Conservation (phyloP, 2,797 vertebrate genomes). For the Pipistrellus pipistrellus region DNA sequence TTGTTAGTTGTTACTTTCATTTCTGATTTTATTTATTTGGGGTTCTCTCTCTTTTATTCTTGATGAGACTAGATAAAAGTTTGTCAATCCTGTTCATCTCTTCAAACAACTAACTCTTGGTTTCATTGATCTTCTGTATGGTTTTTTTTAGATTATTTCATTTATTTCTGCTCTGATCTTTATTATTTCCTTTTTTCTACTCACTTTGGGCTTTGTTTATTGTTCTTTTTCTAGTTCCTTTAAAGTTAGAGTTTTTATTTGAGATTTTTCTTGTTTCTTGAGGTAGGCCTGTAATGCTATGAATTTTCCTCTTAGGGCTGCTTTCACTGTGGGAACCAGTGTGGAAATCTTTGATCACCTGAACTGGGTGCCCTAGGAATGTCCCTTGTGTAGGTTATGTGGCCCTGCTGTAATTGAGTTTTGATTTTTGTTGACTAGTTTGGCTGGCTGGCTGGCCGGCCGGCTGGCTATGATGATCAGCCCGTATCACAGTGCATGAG, state of each 20-base stretch:
- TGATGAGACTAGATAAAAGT: not conserved
- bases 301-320: not conserved
- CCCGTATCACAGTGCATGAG: not conserved
- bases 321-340: not conserved
- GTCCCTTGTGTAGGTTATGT: not conserved
- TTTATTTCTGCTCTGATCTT: not conserved
- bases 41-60: not conserved
- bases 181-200: not conserved
- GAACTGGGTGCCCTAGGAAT: not conserved
- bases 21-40: not conserved
- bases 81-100: not conserved
- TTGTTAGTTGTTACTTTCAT: not conserved
- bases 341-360: not conserved
- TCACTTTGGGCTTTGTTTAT: not conserved
- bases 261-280: not conserved
- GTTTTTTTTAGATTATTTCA: not conserved
- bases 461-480: not conserved
- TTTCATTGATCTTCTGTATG: not conserved
- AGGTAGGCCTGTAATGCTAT: not conserved
- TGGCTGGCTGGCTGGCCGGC: not conserved
- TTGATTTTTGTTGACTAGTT: not conserved
- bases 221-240: not conserved
- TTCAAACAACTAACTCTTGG: not conserved
- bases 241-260: not conserved
- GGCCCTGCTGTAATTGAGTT: not conserved